Evolutionary conservation across 1,140 invertebrate species (phyloP).

Genomic region (Drosophila burlai): DNA sequence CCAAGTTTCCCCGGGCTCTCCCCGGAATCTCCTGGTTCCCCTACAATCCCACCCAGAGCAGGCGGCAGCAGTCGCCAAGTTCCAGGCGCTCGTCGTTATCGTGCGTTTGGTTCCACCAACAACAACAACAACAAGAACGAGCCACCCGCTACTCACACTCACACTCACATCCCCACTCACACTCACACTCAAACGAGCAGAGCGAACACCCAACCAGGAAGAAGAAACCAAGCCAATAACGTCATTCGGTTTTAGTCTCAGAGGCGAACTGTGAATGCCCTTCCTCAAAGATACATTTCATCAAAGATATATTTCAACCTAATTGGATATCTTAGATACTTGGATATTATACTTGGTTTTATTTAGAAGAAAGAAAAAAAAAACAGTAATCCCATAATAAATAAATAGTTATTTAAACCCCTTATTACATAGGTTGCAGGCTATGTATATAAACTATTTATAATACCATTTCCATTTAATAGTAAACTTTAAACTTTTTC

Average conservation of each 20-base stretch:
- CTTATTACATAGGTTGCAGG: no score
- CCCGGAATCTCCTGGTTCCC: background rate
- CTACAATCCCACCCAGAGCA: background rate
- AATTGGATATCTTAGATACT: no score
- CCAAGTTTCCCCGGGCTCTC: background rate
- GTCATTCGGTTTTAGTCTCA: background rate
- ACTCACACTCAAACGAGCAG: constrained; percentile 9
- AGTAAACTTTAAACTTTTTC: no score
- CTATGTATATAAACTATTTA: no score
- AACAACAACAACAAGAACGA: constrained; percentile 3
- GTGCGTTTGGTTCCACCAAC: constrained; percentile 49
- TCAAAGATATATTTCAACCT: background rate
- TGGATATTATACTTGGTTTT: no score
- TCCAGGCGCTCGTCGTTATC: constrained; percentile 58
- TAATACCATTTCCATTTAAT: no score
- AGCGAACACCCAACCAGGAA: constrained; percentile 58
- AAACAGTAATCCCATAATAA: no score
- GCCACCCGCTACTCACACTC: constrained; percentile 66
- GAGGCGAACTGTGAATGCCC: constrained; percentile 6
- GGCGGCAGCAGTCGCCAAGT: constrained; percentile 6
- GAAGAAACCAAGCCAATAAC: constrained; percentile 55
- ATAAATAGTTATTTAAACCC: no score
- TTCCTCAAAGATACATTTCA: background rate
- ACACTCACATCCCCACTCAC: constrained; percentile 19
- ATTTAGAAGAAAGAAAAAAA: no score